Percentiles rank a stretch among this genome's conserved stretches.
Conservation (phyloP, 2,797 vertebrate species). For the Phoxinus dragarum region DNA sequence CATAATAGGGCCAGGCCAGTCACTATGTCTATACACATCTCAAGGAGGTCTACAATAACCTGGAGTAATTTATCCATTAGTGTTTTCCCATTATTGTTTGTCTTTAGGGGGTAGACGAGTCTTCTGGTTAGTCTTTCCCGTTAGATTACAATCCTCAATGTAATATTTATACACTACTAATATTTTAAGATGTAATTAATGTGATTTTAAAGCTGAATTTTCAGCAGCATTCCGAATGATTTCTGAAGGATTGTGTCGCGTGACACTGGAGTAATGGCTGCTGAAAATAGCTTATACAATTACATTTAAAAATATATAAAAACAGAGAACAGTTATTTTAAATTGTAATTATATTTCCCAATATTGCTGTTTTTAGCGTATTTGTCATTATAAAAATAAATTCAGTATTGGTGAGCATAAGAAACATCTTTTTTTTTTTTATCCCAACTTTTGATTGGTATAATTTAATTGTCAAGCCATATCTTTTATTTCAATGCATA, state of each 20-base stretch:
- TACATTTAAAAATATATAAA: background rate
- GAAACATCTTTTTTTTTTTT: too few species aligned
- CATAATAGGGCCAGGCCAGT: background rate
- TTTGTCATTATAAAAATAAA: background rate
- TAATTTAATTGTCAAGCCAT: background rate
- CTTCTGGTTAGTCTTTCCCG: background rate
- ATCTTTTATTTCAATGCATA: background rate
- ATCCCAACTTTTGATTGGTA: background rate
- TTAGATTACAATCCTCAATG: background rate
- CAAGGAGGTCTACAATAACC: background rate
- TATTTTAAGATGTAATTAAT: background rate
- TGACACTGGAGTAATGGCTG: background rate
- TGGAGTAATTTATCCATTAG: background rate
- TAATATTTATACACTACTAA: background rate
- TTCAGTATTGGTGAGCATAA: background rate
- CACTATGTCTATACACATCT: background rate
- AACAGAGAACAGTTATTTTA: background rate
- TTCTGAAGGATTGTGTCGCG: background rate
- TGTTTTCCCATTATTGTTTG: background rate
- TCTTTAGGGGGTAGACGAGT: background rate
- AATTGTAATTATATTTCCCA: background rate
- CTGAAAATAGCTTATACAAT: background rate
- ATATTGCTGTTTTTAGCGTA: background rate
- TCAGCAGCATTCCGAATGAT: background rate
- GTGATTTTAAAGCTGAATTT: background rate